Base-by-base conservation (phyloP, 2,888 invertebrate genomes). In the Sinelater perroti region DNA sequence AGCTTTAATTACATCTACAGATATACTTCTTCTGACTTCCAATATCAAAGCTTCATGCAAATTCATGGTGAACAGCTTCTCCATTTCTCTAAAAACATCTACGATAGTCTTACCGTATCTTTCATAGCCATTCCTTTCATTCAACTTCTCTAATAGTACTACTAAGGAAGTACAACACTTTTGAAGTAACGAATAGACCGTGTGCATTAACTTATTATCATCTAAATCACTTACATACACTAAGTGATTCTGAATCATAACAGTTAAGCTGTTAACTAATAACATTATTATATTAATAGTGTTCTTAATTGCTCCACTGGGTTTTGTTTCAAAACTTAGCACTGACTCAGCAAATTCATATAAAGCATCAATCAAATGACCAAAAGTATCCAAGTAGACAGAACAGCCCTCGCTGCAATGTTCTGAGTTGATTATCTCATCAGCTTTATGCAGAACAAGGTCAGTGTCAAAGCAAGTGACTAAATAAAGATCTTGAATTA, bases 401-500 rank as follows among this genome's bases (percentile, higher is more conserved):
- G n/a, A n/a, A n/a, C n/a, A n/a, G n/a, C n/a, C n/a, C n/a, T n/a
- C n/a, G n/a, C n/a, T n/a, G n/a, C n/a, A n/a, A n/a, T n/a, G n/a
- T n/a, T n/a, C n/a, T n/a, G n/a, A n/a, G n/a, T n/a, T n/a, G n/a
- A n/a, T n/a, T n/a, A n/a, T n/a, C n/a, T n/a, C n/a, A n/a, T 21
- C 13, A 7, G 20, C n/a, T 2, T 40, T 24, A 11, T 24, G 10
- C 13, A 40, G 24, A 2, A 40, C 38, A 11, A 56, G 51, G 30
- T 54, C 60, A 49, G 64, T 52, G 54, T 72, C 70, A 42, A 73
- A 71, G 1, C 66, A 63, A 45, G 70, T 70, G 59, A 70, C 67
- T 11, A 69, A 54, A 56, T 73, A 75, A 33, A 74, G 60, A 33
- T 70, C 61, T 57, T 69, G 70, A 21, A 77, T 65, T 36, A 66